These are phyloP conservation scores for Asarcornis scutulata DNA, from an alignment of 2,113 vertebrate genomes.

Conservation along the genomic window DNA sequence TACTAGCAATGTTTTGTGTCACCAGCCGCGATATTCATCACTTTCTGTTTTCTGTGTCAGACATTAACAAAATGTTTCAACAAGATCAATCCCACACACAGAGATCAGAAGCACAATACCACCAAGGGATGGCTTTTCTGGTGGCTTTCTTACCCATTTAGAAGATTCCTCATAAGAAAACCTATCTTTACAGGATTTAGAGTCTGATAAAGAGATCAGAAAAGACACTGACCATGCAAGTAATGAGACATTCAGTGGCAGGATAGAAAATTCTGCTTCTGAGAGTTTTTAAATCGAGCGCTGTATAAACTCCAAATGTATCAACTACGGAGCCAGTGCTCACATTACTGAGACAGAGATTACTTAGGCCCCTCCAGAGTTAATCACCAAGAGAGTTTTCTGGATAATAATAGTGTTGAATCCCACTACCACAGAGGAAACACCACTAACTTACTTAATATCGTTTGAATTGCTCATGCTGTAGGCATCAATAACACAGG, in stretches of 20 bases:
- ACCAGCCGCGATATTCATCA: not conserved
- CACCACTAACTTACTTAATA: accelerated
- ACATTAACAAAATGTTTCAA: not conserved
- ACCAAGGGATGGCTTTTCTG: not conserved
- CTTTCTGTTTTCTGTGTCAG: not conserved
- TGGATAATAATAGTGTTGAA: not conserved
- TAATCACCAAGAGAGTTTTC: not conserved
- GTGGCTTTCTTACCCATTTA: not conserved
- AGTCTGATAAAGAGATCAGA: not conserved
- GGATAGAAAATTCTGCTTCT: not conserved
- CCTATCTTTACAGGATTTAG: not conserved
- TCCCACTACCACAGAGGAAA: not conserved
- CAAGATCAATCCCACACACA: not conserved
- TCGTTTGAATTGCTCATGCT: not conserved
- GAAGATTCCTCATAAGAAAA: not conserved
- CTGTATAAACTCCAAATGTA: not conserved
- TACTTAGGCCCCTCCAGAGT: not conserved
- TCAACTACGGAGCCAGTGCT: not conserved
- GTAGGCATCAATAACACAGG: not conserved
- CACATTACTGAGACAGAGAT: not conserved
- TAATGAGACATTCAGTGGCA: not conserved
- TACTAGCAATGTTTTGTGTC: not conserved
- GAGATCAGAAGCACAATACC: not conserved
- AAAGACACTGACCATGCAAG: not conserved
- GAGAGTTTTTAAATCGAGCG: not conserved